These are phyloP conservation scores for Himantopus leucocephalus DNA, from an alignment of 2,113 vertebrate genomes.

Conservation along the genomic window DNA sequence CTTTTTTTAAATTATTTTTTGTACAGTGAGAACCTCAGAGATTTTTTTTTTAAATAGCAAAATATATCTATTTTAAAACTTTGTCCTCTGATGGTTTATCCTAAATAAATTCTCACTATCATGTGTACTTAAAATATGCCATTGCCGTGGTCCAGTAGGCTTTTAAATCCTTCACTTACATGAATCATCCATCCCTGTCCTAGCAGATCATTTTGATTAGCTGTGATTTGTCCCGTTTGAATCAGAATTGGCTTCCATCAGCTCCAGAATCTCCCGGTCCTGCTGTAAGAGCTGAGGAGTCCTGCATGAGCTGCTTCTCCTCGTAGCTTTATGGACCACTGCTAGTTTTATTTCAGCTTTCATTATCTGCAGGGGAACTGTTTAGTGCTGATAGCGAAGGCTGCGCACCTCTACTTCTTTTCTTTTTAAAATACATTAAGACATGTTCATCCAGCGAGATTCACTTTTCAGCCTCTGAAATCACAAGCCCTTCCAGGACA, in stretches of 20 bases:
- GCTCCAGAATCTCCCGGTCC: background rate
- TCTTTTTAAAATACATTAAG: background rate
- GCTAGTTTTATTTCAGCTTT: conserved; percentile 6
- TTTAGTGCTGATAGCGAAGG: background rate
- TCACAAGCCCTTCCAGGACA: background rate
- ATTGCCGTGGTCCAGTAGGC: background rate
- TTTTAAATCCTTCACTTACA: background rate
- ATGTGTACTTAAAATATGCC: background rate
- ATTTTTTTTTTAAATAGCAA: background rate
- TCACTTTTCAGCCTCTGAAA: background rate
- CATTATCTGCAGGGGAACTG: background rate
- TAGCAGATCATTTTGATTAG: conserved; percentile 28
- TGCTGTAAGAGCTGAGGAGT: background rate
- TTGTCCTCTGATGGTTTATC: background rate
- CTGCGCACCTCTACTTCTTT: background rate
- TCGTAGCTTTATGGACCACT: background rate
- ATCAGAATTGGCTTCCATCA: background rate
- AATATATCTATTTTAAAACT: background rate
- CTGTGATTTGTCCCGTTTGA: conserved; percentile 22
- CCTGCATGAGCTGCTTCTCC: background rate
- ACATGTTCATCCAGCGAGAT: background rate
- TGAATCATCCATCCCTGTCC: background rate
- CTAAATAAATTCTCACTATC: background rate
- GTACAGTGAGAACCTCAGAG: background rate
- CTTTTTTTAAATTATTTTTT: background rate